phyloP scores from a whole-genome alignment of 2,113 vertebrate genomes.

The Heloderma charlesbogerti region DNA sequence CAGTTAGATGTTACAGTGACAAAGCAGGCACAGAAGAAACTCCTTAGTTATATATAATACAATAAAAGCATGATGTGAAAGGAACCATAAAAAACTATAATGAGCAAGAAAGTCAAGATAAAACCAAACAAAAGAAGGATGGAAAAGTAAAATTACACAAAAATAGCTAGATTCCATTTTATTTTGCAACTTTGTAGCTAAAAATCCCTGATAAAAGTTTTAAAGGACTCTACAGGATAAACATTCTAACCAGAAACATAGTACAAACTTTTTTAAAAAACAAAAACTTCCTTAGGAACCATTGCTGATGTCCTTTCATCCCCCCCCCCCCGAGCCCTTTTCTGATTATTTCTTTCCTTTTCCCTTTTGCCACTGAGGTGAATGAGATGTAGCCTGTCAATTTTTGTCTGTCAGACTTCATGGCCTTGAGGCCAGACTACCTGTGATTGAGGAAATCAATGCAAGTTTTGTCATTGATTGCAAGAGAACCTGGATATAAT shows the following conservation, averaged over 20 bases:
- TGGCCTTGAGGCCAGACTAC: conserved; percentile 23
- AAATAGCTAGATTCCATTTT: neutral
- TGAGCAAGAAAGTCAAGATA: neutral
- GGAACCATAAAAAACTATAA: neutral
- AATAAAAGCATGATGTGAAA: neutral
- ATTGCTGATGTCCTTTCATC: neutral
- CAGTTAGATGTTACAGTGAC: neutral
- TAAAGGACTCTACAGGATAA: neutral
- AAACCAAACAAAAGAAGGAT: neutral
- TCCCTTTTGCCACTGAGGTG: neutral
- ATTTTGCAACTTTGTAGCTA: neutral
- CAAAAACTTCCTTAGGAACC: neutral
- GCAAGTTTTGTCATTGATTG: conserved; percentile 6
- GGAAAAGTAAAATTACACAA: neutral
- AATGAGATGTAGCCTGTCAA: conserved; percentile 14
- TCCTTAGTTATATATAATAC: neutral
- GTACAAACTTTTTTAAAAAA: too few species aligned
- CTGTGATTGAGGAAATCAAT: neutral
- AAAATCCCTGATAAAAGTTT: neutral
- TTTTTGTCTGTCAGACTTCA: neutral
- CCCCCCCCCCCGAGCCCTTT: neutral
- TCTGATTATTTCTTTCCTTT: conserved; percentile 1
- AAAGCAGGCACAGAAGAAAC: neutral
- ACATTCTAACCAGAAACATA: neutral
- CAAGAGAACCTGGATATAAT: conserved; percentile 1